Conservation (phyloP, 2,888 invertebrate genomes). For the Polydesmus complanatus region DNA sequence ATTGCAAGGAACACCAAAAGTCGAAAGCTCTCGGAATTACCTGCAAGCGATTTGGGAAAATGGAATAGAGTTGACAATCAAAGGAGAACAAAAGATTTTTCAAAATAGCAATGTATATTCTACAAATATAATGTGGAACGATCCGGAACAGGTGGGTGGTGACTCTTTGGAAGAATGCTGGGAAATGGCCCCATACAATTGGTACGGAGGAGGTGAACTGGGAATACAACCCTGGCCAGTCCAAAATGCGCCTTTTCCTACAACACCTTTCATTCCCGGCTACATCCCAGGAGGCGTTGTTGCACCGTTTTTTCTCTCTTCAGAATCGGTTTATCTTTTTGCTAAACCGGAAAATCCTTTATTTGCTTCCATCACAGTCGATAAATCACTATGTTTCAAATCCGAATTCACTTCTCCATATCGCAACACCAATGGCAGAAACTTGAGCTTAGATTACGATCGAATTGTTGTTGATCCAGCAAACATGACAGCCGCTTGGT, state of each 20-base stretch:
- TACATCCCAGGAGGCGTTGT: constrained; percentile 31
- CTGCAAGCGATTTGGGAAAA: constrained; percentile 1
- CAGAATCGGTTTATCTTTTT: constrained; percentile 50
- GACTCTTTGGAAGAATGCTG: constrained; percentile 23
- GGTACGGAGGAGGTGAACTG: constrained; percentile 41
- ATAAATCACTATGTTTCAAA: constrained; percentile 40
- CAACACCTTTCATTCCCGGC: constrained; percentile 23
- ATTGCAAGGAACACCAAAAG: not conserved
- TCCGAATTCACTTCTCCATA: constrained; percentile 45
- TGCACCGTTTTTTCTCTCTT: constrained; percentile 45
- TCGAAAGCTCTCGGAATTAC: too few relatives aligned
- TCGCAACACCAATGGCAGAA: constrained; percentile 15
- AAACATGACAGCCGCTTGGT: not conserved
- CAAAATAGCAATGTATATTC: too few relatives aligned
- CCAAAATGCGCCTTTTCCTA: constrained; percentile 19
- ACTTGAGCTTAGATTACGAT: not conserved
- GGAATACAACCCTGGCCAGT: constrained; percentile 32
- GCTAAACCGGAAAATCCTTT: constrained; percentile 50
- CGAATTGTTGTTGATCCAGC: not conserved
- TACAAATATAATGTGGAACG: too few relatives aligned
- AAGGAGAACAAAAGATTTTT: too few relatives aligned
- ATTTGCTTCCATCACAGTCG: constrained; percentile 51
- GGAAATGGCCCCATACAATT: constrained; percentile 33
- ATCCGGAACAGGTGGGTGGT: too few relatives aligned
- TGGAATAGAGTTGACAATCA: not conserved